Conservation (phyloP, 2,797 vertebrate species). For the Masticophis lateralis region DNA sequence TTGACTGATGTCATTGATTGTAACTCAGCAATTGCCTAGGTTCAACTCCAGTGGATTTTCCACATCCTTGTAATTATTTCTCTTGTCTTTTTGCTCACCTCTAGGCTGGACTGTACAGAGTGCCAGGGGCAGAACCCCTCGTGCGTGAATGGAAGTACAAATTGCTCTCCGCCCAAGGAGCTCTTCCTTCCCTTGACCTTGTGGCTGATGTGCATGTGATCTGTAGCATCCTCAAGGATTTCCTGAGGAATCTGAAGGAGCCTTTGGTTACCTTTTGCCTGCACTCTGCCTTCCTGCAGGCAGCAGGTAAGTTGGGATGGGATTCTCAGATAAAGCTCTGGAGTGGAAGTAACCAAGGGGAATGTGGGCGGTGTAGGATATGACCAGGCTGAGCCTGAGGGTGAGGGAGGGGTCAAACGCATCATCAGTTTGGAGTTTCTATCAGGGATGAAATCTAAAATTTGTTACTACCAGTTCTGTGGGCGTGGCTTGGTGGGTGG, state of each 20-base stretch:
- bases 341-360: background rate
- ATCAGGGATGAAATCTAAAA: too few species aligned
- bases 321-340: too few species aligned
- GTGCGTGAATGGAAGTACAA: conserved; percentile 80
- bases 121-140: conserved; percentile 76
- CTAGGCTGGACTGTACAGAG: conserved; percentile 82
- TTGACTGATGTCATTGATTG: background rate
- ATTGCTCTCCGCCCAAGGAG: conserved; percentile 67
- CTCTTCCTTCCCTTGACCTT: conserved; percentile 56
- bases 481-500: too few species aligned
- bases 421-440: background rate
- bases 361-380: background rate
- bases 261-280: conserved; percentile 78
- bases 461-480: too few species aligned
- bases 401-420: background rate
- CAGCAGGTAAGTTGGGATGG: conserved; percentile 69
- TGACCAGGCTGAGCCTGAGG: background rate
- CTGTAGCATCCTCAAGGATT: conserved; percentile 86
- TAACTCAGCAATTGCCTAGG: too few species aligned
- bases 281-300: conserved; percentile 78
- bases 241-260: conserved; percentile 82
- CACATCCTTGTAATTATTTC: background rate
- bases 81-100: background rate
- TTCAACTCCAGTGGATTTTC: background rate
- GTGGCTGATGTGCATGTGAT: conserved; percentile 81